Percentiles rank a stretch among this genome's conserved stretches.
Conservation (phyloP, 2,888 invertebrate species). For the Myathropa florea region DNA sequence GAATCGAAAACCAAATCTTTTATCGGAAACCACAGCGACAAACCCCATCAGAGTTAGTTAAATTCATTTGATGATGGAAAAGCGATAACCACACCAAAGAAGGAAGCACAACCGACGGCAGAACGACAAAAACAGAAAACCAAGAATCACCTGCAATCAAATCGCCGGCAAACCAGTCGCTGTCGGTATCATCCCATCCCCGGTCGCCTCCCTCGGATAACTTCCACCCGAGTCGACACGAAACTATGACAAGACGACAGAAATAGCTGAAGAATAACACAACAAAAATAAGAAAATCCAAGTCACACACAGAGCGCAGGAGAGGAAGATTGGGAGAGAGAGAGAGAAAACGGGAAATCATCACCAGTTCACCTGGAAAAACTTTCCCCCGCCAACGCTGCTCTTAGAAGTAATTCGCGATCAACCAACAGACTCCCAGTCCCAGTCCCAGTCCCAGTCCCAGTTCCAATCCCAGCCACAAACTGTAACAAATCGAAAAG, state of each 20-base stretch:
- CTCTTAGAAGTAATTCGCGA: conserved; percentile 51
- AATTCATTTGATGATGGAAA: conserved; percentile 46
- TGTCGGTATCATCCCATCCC: neutral
- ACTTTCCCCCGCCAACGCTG: conserved; percentile 37
- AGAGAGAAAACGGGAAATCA: conserved; percentile 63
- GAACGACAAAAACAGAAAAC: neutral
- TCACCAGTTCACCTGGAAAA: conserved; percentile 66
- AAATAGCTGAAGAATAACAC: conserved; percentile 53
- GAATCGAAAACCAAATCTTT: neutral
- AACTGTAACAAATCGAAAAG: conserved; percentile 54
- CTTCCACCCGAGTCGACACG: conserved; percentile 34
- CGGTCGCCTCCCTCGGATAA: conserved; percentile 37
- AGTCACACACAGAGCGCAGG: neutral
- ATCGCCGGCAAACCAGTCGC: conserved; percentile 46
- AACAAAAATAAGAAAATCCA: conserved; percentile 54
- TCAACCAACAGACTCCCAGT: conserved; percentile 18
- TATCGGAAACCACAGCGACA: conserved; percentile 11
- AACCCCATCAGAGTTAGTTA: conserved; percentile 8
- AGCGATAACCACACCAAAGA: conserved; percentile 46
- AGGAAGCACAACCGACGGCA: conserved; percentile 23
- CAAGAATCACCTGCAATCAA: conserved; percentile 63
- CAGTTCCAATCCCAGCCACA: neutral
- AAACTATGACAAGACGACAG: conserved; percentile 54
- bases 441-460: too few relatives aligned
- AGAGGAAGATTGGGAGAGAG: neutral